Percentiles rank a stretch among this genome's conserved stretches.
These are phyloP conservation scores for Dendroctonus ponderosae DNA, from an alignment of 1,140 invertebrate genomes.

Conservation along the genomic window DNA sequence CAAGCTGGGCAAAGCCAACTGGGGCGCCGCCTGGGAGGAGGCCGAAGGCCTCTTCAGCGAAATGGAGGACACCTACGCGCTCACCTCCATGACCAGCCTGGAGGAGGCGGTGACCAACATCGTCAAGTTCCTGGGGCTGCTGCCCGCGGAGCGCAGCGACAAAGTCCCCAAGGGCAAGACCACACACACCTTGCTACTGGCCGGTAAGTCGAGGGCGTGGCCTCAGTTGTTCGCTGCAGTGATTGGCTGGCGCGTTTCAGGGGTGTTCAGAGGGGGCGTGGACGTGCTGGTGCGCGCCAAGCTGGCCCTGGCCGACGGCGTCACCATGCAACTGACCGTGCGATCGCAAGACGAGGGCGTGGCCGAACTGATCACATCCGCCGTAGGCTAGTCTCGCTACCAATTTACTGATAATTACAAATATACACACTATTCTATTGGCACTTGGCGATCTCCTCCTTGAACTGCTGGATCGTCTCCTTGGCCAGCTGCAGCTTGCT, in stretches of 20 bases:
- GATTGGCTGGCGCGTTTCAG: constrained; percentile 49
- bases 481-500: constrained; percentile 86
- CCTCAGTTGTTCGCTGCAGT: neutral
- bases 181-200: constrained; percentile 76
- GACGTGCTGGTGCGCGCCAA: constrained; percentile 86
- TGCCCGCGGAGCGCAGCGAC: constrained; percentile 82
- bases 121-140: constrained; percentile 83
- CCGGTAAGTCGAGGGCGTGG: constrained; percentile 55
- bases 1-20: constrained; percentile 75
- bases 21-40: constrained; percentile 73
- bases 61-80: constrained; percentile 85
- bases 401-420: constrained; percentile 4
- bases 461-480: constrained; percentile 86
- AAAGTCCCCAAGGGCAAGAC: constrained; percentile 81
- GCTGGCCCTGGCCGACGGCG: constrained; percentile 73
- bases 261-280: constrained; percentile 84
- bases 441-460: constrained; percentile 78
- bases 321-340: constrained; percentile 70
- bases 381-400: constrained; percentile 68
- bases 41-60: constrained; percentile 63
- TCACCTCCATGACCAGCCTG: constrained; percentile 76
- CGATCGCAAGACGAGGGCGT: constrained; percentile 64
- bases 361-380: constrained; percentile 82
- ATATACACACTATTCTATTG: constrained; percentile 47
- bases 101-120: constrained; percentile 89